Evolutionary conservation across 2,888 invertebrate genomes (phyloP), one percentile per base, ranked within the genome.

Genomic region (Zootermopsis nevadensis): DNA sequence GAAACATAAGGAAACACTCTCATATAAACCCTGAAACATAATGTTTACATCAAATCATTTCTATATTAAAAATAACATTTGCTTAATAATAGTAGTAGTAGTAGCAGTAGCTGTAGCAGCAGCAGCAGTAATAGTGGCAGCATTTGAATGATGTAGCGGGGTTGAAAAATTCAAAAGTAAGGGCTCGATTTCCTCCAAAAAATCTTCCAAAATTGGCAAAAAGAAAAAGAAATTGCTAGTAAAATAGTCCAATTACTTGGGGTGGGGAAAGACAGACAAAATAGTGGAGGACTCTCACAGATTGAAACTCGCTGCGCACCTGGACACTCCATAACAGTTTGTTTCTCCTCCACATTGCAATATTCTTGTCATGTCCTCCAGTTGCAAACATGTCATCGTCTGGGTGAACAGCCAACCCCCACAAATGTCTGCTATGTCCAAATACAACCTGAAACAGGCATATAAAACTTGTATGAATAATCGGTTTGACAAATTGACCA

Each of bases 331-430:
- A 98, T 74, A 97, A 92, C 22, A 97, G 91, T 90, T 96, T 96
- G 88, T 96, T 97, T 84, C 96, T 94, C 84, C 96, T 93, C 98
- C 98, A 98, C 74, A 97, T 90, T 3, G 96, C 96, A 85, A 98
- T 96, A 87, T 95, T 95, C 88, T 96, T 96, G 89, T 98, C 98
- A 87, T 96, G 95, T 0, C 98, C 98, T 0, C 97, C 97, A 0
- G 98, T 97, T 0, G 97, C 96, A 88, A 97, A 97, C 86, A 97
- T 93, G 89, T 97, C 97, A 87, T 96, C 96, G 86, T 96, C 96
- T 0, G 97, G 97, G 89, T 98, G 97, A 2, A 96, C 95, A 4
- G 97, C 96, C 83, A 98, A 89, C 0, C 97, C 97, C 94, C 96
- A 95, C 6, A 98, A 91, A 88, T 96, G 96, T 83, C 96, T 94